Conservation (phyloP, 2,888 invertebrate genomes). For the Venusia cambrica region DNA sequence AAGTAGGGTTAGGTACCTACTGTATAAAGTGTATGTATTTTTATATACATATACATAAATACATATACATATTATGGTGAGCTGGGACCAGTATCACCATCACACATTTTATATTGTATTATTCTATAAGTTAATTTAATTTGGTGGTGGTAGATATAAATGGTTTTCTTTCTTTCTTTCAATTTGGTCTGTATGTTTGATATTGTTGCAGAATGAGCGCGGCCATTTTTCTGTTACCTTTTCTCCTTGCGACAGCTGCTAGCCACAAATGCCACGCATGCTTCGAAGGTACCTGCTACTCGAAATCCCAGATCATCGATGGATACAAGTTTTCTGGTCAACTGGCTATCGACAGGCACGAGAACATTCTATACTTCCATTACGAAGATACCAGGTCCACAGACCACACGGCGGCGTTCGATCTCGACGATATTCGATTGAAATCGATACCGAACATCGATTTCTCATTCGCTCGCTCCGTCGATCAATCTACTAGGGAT, state of each 20-base stretch:
- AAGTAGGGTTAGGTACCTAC: too few species aligned
- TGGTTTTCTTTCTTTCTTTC: too few species aligned
- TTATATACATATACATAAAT: too few species aligned
- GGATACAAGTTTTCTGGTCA: conserved; percentile 54
- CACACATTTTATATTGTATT: too few species aligned
- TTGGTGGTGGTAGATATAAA: too few species aligned
- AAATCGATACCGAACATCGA: conserved; percentile 42
- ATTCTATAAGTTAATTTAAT: too few species aligned
- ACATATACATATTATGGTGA: too few species aligned
- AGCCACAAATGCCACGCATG: conserved; percentile 51
- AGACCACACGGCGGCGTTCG: conserved; percentile 52
- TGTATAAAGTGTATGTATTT: too few species aligned
- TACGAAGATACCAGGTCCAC: conserved; percentile 40
- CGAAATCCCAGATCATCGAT: conserved; percentile 44
- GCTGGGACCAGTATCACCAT: too few species aligned
- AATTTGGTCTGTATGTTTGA: too few species aligned
- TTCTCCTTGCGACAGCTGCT: conserved; percentile 1
- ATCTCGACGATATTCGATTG: conserved; percentile 48
- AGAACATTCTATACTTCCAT: conserved; percentile 57
- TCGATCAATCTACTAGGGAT: conserved; percentile 49
- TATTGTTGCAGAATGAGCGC: conserved; percentile 22
- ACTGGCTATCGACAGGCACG: conserved; percentile 52
- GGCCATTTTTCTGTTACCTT: conserved; percentile 6
- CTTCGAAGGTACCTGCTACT: conserved; percentile 53
- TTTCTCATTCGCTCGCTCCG: conserved; percentile 56